Evolutionary conservation across 2,888 invertebrate species (phyloP).

Genomic region (Serrognathus titanus): DNA sequence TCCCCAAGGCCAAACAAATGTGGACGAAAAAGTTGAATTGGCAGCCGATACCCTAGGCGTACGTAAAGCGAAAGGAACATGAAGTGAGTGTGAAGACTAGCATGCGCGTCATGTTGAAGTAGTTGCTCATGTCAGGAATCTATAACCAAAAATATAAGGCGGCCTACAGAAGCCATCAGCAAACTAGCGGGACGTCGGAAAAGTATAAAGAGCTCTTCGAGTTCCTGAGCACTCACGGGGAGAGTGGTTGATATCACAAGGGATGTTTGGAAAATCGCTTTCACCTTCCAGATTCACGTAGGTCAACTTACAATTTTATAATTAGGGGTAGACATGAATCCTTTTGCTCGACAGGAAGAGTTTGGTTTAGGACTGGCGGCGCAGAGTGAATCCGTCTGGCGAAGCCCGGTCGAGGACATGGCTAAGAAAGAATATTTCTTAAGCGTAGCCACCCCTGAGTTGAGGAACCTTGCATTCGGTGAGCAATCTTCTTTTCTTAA

Average conservation of each 20-base stretch:
- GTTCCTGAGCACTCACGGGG: conserved; percentile 14
- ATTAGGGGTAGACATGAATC: background rate
- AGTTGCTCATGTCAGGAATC: too few species aligned
- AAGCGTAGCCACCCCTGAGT: conserved; percentile 38
- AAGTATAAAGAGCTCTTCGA: conserved; percentile 11
- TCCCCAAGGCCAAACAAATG: conserved; percentile 54
- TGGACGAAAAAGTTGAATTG: conserved; percentile 60
- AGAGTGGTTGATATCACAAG: conserved; percentile 3
- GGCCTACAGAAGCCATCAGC: background rate
- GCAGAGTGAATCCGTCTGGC: conserved; percentile 44
- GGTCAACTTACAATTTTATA: background rate
- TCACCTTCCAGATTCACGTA: conserved; percentile 13
- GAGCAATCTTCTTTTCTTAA: conserved; percentile 5
- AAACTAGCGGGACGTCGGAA: background rate
- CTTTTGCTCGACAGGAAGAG: conserved; percentile 26
- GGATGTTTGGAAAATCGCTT: conserved; percentile 13
- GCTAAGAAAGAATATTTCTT: conserved; percentile 42
- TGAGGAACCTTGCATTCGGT: conserved; percentile 48
- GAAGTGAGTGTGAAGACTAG: conserved; percentile 19
- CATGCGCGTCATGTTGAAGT: background rate
- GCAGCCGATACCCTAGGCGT: conserved; percentile 74
- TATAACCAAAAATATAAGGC: background rate
- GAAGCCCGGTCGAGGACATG: conserved; percentile 38
- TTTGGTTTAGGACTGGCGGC: conserved; percentile 43
- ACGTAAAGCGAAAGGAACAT: conserved; percentile 48